phyloP scores from a whole-genome alignment of 2,113 vertebrate species.

The Potamarius usumacintae region DNA sequence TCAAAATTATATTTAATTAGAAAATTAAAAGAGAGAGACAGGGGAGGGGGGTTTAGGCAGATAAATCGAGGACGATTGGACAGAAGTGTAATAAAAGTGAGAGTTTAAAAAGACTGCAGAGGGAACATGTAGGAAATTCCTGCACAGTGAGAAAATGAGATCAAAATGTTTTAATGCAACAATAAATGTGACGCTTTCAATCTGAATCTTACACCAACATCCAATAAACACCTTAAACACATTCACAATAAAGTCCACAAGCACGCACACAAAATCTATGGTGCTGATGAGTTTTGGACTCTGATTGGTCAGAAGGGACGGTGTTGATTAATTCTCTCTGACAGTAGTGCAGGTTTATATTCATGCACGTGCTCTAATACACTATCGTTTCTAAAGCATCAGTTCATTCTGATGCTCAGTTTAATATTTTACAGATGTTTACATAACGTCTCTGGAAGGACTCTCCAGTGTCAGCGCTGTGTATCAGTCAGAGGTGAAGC shows the following conservation, averaged over 20 bases:
- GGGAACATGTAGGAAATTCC: neutral
- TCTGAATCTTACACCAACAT: neutral
- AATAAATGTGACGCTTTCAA: neutral
- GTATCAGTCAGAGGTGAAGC: no score
- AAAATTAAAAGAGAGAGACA: slow-evolving; percentile 61
- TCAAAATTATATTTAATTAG: slow-evolving; percentile 81
- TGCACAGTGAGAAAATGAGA: neutral
- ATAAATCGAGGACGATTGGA: neutral
- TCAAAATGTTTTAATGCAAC: neutral
- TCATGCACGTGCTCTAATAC: no score
- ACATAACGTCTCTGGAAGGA: neutral
- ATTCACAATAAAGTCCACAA: neutral
- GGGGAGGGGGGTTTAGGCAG: neutral
- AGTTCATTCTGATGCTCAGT: no score
- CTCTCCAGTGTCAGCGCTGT: no score
- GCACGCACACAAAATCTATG: neutral
- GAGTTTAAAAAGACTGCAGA: neutral
- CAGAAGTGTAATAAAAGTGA: neutral
- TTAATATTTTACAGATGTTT: no score
- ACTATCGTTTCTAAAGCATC: neutral
- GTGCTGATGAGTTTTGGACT: no score
- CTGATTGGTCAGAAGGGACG: neutral
- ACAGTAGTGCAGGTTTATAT: neutral
- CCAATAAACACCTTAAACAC: neutral
- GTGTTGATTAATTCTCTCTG: neutral